These are phyloP conservation scores for Fopius arisanus DNA, from an alignment of 1,140 invertebrate species.

Conservation along the genomic window DNA sequence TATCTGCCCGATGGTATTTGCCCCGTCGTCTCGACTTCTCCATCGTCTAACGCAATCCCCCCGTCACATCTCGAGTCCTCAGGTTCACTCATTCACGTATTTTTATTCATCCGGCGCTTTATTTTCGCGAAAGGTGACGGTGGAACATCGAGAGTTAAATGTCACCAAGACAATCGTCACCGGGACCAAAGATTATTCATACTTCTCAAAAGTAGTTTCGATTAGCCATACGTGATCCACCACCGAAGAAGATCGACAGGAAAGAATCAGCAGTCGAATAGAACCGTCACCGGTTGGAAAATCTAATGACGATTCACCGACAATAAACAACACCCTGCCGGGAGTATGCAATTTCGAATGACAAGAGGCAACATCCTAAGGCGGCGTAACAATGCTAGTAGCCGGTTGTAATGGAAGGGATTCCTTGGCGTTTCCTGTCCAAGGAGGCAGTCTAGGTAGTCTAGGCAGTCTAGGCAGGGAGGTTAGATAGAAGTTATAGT, in stretches of 20 bases:
- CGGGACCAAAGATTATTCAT: not conserved
- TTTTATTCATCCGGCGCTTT: not conserved
- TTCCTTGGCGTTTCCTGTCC: slow-evolving; percentile 49
- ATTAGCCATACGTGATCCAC: too few species aligned
- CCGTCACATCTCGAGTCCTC: not conserved
- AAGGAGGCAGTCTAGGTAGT: too few species aligned
- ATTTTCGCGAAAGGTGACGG: slow-evolving; percentile 11
- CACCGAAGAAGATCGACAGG: too few species aligned
- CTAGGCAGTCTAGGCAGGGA: slow-evolving; percentile 7
- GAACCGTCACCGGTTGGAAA: too few species aligned
- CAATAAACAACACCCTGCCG: too few species aligned
- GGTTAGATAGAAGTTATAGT: not conserved
- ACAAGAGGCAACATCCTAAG: slow-evolving; percentile 26
- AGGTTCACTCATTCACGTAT: not conserved
- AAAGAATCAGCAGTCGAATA: too few species aligned
- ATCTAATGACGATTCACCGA: too few species aligned
- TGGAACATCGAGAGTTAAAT: slow-evolving; percentile 56
- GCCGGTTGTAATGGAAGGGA: slow-evolving; percentile 44
- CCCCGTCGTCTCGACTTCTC: not conserved
- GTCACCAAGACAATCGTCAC: slow-evolving; percentile 37
- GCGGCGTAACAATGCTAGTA: slow-evolving; percentile 48
- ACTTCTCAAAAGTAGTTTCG: too few species aligned
- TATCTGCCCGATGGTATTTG: slow-evolving; percentile 50
- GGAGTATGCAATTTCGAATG: slow-evolving; percentile 13
- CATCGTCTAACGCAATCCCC: slow-evolving; percentile 4